Evolutionary conservation across 2,888 invertebrate genomes (phyloP), one percentile per base, ranked within the genome.

Genomic region (Pedicia rivosa): DNA sequence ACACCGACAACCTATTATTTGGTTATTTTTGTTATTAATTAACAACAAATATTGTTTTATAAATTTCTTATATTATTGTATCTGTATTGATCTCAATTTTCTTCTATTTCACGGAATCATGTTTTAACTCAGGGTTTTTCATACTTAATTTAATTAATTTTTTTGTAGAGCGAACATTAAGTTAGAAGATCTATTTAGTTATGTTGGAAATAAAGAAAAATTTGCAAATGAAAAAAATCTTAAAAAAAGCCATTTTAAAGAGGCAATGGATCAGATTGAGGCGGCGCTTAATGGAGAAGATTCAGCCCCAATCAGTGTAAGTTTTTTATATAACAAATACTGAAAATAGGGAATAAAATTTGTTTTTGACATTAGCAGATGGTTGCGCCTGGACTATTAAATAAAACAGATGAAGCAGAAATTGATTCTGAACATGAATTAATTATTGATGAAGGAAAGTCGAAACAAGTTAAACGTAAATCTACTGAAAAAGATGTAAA

Each of bases 181-280:
- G 51, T 65, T 77, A 0, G 90, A 90, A 55, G 90, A 91, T 63
- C 66, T 94, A 14, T 88, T 75, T 53, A 77, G 77, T 37, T 94
- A 88, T 53, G 68, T 72, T 0, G 81, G 82, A 48, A 84, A 84
- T 38, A 59, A 59, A 40, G 60, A 76, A 69, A 47, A 86, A 77
- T 61, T 83, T 74, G 59, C 72, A 70, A 36, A 75, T 63, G 42
- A 87, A 2, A 60, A 81, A 52, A 72, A 77, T 1, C 70, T 80
- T 45, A 88, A 87, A 54, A 66, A 84, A 24, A 77, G 79, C 50
- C 79, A 74, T 59, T 94, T 84, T 54, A 81, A 80, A 40, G 87
- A 90, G 50, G 94, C 90, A 1, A 71, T 94, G 13, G 73, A 74
- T 51, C 81, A 94, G 61, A 86, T 94, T 41, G 86, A 88, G 52